A percentile compares a stretch with the other conserved stretches of the same genome.
These are phyloP conservation scores for Synergus laeviventris DNA, from an alignment of 2,888 invertebrate species.

Conservation along the genomic window DNA sequence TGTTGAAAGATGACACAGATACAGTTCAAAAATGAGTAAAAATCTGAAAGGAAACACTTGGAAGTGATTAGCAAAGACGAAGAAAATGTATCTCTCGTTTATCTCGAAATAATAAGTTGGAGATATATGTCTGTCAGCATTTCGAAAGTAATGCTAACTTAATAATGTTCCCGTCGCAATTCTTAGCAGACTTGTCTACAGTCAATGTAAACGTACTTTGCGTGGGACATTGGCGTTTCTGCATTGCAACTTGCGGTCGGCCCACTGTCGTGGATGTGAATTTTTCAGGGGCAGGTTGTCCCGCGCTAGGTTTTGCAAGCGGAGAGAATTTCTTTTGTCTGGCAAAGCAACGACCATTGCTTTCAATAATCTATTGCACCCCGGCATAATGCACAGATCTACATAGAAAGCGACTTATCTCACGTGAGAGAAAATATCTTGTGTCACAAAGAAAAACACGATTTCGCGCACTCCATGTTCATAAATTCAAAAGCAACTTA, in stretches of 20 bases:
- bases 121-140: conserved; percentile 2
- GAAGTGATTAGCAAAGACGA: neutral
- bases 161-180: neutral
- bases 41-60: neutral
- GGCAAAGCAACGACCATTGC: conserved; percentile 9
- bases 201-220: conserved; percentile 25
- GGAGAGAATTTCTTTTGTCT: conserved; percentile 36
- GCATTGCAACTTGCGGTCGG: conserved; percentile 17
- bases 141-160: conserved; percentile 14
- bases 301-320: conserved; percentile 20
- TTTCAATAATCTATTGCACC: conserved; percentile 36
- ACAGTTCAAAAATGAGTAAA: neutral
- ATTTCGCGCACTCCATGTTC: neutral
- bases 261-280: conserved; percentile 23
- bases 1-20: conserved; percentile 21
- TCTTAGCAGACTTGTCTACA: conserved; percentile 10
- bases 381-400: conserved; percentile 13
- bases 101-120: neutral
- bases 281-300: conserved; percentile 41
- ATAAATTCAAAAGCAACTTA: conserved; percentile 14
- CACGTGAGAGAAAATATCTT: conserved; percentile 2
- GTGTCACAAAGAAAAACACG: conserved; percentile 10
- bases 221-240: conserved; percentile 37
- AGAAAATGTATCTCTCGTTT: neutral
- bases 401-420: conserved; percentile 16